A percentile compares a stretch with the other conserved stretches of the same genome.
phyloP scores from a whole-genome alignment of 2,888 invertebrate genomes.

The Gibbula magus region DNA sequence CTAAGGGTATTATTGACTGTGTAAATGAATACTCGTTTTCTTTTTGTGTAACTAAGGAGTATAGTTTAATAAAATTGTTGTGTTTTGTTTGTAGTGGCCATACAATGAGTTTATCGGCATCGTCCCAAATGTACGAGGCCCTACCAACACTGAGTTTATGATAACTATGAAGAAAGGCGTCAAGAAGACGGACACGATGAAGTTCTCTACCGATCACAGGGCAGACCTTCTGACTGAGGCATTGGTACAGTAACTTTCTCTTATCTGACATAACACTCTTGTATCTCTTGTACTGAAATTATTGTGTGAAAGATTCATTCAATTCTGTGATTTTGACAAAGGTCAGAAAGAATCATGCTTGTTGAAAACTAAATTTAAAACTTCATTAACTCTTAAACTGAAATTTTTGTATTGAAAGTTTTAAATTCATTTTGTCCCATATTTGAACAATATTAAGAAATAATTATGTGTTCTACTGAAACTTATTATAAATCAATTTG shows the following conservation, averaged over 20 bases:
- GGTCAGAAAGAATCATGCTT: too few relatives aligned
- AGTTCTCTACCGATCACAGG: conserved; percentile 96
- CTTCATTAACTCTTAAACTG: too few relatives aligned
- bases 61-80: neutral
- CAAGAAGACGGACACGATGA: conserved; percentile 94
- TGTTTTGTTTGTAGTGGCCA: conserved; percentile 75
- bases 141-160: conserved; percentile 77
- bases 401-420: too few relatives aligned
- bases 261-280: neutral
- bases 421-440: too few relatives aligned
- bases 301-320: neutral
- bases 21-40: too few relatives aligned
- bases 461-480: neutral
- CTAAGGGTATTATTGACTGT: too few relatives aligned
- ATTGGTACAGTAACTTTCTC: conserved; percentile 75
- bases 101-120: conserved; percentile 77
- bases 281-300: neutral
- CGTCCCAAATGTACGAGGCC: conserved; percentile 73
- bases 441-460: neutral
- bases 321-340: neutral
- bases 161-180: conserved; percentile 87
- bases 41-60: neutral
- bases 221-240: conserved; percentile 94
- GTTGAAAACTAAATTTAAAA: too few relatives aligned
- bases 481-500: neutral